Evolutionary conservation across 2,888 invertebrate species (phyloP).

Genomic region (Sussaba pulchella): DNA sequence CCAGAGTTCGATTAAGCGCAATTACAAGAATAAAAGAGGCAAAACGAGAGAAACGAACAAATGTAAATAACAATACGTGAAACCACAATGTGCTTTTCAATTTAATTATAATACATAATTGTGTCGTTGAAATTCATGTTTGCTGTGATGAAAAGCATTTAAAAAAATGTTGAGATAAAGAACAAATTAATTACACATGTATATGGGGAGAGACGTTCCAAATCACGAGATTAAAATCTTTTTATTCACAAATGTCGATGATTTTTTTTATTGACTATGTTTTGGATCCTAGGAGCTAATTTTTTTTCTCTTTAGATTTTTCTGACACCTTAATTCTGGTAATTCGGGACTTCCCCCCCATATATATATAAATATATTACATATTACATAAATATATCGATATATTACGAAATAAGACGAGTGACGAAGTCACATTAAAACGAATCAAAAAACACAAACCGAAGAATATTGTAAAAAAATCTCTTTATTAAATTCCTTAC

Average conservation of each 20-base stretch:
- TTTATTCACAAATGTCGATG: no score
- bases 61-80: slow-evolving; percentile 52
- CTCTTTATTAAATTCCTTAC: slow-evolving; percentile 36
- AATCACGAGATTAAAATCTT: no score
- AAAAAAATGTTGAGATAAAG: background rate
- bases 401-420: background rate
- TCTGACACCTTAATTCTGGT: no score
- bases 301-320: no score
- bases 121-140: slow-evolving; percentile 18
- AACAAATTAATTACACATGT: no score
- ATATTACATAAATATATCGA: background rate
- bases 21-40: no score
- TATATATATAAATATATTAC: background rate
- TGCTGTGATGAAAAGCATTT: slow-evolving; percentile 22
- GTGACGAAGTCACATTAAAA: slow-evolving; percentile 5
- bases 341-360: no score
- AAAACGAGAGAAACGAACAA: background rate
- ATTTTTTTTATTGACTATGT: no score
- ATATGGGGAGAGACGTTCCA: no score
- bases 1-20: slow-evolving; percentile 92
- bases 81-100: slow-evolving; percentile 50
- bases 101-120: slow-evolving; percentile 13
- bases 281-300: no score
- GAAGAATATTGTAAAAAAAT: slow-evolving; percentile 12
- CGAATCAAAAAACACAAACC: slow-evolving; percentile 5